Percentiles rank a stretch among this genome's conserved stretches.
phyloP scores from a whole-genome alignment of 2,888 invertebrate species.

The Pharmacophagus antenor region DNA sequence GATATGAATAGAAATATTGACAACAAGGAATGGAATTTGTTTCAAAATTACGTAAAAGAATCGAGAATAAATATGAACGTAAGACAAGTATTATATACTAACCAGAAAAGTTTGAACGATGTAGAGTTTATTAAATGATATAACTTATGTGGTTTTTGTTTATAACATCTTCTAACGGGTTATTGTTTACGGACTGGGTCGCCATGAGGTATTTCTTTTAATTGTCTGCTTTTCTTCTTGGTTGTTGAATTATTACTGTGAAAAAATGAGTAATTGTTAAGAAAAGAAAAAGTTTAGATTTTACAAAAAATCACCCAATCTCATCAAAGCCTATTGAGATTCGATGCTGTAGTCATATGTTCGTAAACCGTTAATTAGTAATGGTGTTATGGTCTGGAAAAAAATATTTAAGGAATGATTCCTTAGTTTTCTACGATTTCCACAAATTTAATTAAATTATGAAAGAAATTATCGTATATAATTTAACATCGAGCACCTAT shows the following conservation, averaged over 20 bases:
- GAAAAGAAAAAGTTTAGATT: not conserved
- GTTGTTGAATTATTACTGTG: conserved; percentile 64
- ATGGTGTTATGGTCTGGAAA: no score
- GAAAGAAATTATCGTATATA: no score
- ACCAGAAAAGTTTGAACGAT: conserved; percentile 68
- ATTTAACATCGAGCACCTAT: no score
- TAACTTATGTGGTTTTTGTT: conserved; percentile 13
- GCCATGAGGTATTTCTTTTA: conserved; percentile 9
- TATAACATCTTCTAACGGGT: not conserved
- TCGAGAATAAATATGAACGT: conserved; percentile 97
- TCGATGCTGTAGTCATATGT: no score
- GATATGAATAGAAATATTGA: conserved; percentile 48
- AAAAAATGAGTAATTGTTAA: conserved; percentile 25
- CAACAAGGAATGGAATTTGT: conserved; percentile 73
- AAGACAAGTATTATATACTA: conserved; percentile 89
- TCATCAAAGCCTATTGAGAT: no score
- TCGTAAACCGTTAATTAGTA: no score
- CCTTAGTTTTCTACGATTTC: no score
- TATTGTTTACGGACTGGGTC: not conserved
- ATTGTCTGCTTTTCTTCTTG: conserved; percentile 34
- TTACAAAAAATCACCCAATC: no score
- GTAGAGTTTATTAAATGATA: conserved; percentile 37
- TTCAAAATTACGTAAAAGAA: conserved; percentile 82
- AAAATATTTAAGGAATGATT: no score
- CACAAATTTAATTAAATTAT: no score